phyloP scores from a whole-genome alignment of 2,888 invertebrate species.

The Limenitis arthemis region DNA sequence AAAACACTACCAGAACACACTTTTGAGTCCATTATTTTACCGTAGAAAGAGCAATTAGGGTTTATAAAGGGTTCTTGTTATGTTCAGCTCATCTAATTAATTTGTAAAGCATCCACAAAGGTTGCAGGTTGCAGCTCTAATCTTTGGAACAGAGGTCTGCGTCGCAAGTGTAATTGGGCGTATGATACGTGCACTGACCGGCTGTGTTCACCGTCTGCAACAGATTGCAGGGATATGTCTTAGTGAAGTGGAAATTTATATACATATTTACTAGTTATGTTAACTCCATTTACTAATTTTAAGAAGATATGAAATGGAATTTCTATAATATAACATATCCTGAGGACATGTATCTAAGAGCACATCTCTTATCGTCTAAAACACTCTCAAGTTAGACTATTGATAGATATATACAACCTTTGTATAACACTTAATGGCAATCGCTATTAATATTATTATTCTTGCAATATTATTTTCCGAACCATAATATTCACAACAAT shows the following conservation, averaged over 20 bases:
- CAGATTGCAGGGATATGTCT: constrained; percentile 29
- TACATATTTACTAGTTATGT: constrained; percentile 3
- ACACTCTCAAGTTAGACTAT: too few species aligned
- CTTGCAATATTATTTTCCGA: too few species aligned
- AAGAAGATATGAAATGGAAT: too few species aligned
- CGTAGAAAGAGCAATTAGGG: too few species aligned
- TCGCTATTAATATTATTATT: too few species aligned
- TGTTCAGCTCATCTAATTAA: constrained; percentile 2
- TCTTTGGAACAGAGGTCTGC: constrained; percentile 15
- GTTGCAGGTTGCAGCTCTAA: constrained; percentile 7
- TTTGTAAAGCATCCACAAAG: constrained; percentile 10
- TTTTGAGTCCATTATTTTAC: too few species aligned
- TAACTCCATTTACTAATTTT: neutral
- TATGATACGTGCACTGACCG: constrained; percentile 52
- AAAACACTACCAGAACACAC: too few species aligned
- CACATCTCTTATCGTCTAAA: too few species aligned
- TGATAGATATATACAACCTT: too few species aligned
- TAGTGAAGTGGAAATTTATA: constrained; percentile 16
- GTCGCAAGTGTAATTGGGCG: constrained; percentile 50
- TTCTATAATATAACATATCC: too few species aligned
- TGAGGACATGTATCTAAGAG: too few species aligned
- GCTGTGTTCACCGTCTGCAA: constrained; percentile 48
- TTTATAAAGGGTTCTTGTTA: neutral
- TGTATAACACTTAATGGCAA: too few species aligned
- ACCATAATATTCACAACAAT: neutral